Conservation (phyloP, 2,888 invertebrate species). For the Neoascia interrupta region DNA sequence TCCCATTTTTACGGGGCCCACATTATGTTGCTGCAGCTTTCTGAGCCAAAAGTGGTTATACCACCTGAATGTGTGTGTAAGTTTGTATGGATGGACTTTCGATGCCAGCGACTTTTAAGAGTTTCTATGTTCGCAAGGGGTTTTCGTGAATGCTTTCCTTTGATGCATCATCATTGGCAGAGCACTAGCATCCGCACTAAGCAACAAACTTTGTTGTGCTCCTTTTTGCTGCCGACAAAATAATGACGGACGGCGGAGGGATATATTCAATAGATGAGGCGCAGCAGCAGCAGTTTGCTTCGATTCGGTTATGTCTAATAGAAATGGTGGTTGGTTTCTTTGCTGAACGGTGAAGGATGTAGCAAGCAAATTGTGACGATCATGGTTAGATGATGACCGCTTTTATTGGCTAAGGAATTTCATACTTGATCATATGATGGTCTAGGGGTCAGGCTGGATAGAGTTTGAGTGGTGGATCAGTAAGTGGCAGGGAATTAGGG, state of each 20-base stretch:
- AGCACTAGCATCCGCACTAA: neutral
- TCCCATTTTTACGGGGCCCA: slow-evolving; percentile 23
- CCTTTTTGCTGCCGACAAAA: slow-evolving; percentile 15
- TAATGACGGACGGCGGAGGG: slow-evolving; percentile 26
- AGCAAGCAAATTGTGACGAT: slow-evolving; percentile 23
- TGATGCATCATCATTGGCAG: slow-evolving; percentile 18
- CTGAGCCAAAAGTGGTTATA: too few relatives aligned
- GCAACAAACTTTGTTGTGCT: slow-evolving; percentile 30
- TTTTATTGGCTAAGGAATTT: slow-evolving; percentile 24
- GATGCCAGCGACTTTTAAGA: slow-evolving; percentile 12
- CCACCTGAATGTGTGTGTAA: too few relatives aligned
- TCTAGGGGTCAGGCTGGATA: neutral
- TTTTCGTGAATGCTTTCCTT: slow-evolving; percentile 24
- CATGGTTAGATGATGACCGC: slow-evolving; percentile 42
- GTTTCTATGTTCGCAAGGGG: slow-evolving; percentile 25
- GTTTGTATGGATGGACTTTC: slow-evolving; percentile 47
- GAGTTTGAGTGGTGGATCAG: neutral
- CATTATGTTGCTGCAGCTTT: slow-evolving; percentile 10
- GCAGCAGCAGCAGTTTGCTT: slow-evolving; percentile 4
- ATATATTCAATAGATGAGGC: slow-evolving; percentile 37
- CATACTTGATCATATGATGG: slow-evolving; percentile 1
- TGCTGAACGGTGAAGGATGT: slow-evolving; percentile 10
- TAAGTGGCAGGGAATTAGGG: too few relatives aligned
- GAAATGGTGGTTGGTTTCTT: slow-evolving; percentile 24
- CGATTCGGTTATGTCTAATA: slow-evolving; percentile 44